Evolutionary conservation across 2,888 invertebrate species (phyloP).

Genomic region (Papilio gigon): DNA sequence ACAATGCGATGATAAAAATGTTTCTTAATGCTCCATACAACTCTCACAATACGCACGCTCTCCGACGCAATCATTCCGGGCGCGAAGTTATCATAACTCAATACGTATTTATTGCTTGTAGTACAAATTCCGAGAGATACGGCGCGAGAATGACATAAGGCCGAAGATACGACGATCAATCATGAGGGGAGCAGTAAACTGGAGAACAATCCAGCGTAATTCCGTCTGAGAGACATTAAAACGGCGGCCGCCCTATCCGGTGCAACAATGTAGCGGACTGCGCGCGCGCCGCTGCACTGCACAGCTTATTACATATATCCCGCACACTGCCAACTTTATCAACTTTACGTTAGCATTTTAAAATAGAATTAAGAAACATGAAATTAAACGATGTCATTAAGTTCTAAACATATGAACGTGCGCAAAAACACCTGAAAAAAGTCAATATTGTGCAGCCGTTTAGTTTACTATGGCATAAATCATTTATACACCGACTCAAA

Average conservation of each 20-base stretch:
- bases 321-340: conserved; percentile 49
- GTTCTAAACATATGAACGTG: conserved; percentile 20
- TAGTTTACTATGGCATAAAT: conserved; percentile 75
- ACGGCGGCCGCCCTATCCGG: conserved; percentile 81
- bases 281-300: conserved; percentile 56
- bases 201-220: conserved; percentile 83
- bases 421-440: conserved; percentile 47
- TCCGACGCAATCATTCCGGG: conserved; percentile 59
- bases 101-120: conserved; percentile 75
- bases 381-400: conserved; percentile 28
- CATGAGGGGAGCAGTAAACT: conserved; percentile 78
- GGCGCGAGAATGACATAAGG: conserved; percentile 80
- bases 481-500: conserved; percentile 70
- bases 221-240: conserved; percentile 82
- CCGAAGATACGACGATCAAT: conserved; percentile 81
- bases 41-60: conserved; percentile 43
- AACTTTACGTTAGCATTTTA: conserved; percentile 33
- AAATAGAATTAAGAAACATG: conserved; percentile 46
- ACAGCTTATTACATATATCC: conserved; percentile 63
- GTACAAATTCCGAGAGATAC: conserved; percentile 77
- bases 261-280: conserved; percentile 74
- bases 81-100: conserved; percentile 73
- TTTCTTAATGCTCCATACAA: conserved; percentile 35
- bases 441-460: conserved; percentile 54
- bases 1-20: conserved; percentile 46